These are phyloP conservation scores for Anarrhichthys ocellatus DNA, from an alignment of 2,113 vertebrate genomes.

Conservation along the genomic window DNA sequence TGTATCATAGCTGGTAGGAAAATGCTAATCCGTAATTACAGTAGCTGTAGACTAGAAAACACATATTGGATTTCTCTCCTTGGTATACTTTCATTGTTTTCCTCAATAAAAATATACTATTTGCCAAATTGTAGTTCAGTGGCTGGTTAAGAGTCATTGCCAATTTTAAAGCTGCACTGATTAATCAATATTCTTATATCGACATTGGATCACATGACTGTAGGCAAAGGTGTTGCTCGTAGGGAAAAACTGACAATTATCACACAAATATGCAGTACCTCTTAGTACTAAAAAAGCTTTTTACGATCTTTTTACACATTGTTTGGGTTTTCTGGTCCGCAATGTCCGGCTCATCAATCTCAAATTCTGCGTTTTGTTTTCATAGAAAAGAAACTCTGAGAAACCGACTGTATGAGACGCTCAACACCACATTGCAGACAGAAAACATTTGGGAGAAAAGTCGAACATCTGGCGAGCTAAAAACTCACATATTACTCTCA, in stretches of 20 bases:
- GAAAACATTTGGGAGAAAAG: neutral
- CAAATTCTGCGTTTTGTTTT: neutral
- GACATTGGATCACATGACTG: neutral
- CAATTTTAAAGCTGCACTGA: neutral
- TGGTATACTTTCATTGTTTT: slow-evolving; percentile 25
- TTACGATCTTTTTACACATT: neutral
- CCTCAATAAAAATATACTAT: neutral
- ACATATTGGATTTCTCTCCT: slow-evolving; percentile 23
- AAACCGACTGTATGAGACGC: neutral
- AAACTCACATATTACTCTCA: neutral
- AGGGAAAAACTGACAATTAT: neutral
- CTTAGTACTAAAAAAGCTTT: neutral
- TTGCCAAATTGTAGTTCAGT: neutral
- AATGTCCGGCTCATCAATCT: neutral
- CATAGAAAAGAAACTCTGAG: neutral
- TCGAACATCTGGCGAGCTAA: neutral
- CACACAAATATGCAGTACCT: neutral
- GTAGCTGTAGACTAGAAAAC: neutral
- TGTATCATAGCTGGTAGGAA: neutral
- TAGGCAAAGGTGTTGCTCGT: neutral
- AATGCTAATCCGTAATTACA: neutral
- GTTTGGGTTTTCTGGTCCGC: neutral
- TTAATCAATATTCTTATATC: neutral
- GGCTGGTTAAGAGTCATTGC: neutral
- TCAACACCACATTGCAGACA: neutral